Percentiles rank a stretch among this genome's conserved stretches.
Conservation (phyloP, 2,113 vertebrate genomes). For the Rhinolophus sinicus region DNA sequence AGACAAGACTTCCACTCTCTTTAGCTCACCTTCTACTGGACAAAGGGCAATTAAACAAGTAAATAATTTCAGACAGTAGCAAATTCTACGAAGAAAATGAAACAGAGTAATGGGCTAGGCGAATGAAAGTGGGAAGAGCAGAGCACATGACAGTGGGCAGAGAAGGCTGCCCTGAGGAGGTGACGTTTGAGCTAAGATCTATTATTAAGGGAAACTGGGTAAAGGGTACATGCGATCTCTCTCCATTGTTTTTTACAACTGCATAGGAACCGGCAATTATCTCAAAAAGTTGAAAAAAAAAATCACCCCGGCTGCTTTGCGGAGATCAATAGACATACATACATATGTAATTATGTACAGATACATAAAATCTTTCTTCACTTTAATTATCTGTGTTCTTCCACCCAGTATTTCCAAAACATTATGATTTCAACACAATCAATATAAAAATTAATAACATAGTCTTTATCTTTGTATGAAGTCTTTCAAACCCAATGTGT, state of each 20-base stretch:
- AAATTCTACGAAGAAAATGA: conserved; percentile 18
- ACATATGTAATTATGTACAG: not conserved
- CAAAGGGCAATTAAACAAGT: not conserved
- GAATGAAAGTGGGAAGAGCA: not conserved
- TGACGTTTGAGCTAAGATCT: not conserved
- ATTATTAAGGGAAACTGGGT: not conserved
- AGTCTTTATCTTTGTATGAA: not conserved
- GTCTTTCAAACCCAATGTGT: not conserved
- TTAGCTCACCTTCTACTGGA: not conserved
- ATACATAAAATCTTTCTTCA: not conserved
- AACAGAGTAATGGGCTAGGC: not conserved
- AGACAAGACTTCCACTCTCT: not conserved
- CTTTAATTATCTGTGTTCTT: not conserved
- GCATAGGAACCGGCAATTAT: not conserved
- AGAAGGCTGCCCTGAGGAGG: not conserved
- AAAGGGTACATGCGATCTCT: not conserved
- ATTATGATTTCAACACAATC: not conserved
- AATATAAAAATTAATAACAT: not conserved
- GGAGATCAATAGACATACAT: not conserved
- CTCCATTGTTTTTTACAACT: not conserved
- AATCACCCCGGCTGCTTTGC: not conserved
- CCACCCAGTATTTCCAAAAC: not conserved
- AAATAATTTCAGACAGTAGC: not conserved
- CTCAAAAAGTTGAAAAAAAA: not conserved
- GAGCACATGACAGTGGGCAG: not conserved